These are phyloP conservation scores for Callipepla californica DNA, from an alignment of 2,113 vertebrate species.

Conservation along the genomic window DNA sequence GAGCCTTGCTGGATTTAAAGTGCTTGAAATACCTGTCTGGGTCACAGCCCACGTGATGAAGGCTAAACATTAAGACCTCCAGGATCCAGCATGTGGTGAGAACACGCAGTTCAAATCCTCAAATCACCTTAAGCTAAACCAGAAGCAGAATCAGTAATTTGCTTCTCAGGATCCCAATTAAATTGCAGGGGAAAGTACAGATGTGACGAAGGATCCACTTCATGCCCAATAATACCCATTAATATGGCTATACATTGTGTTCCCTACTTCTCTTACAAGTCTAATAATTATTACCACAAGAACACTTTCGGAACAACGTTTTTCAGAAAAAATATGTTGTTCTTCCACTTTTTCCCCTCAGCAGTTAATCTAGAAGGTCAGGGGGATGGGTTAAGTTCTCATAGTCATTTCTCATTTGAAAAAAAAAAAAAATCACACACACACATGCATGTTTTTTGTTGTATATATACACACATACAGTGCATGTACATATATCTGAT, in stretches of 20 bases:
- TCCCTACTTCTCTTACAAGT: neutral
- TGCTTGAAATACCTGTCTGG: conserved; percentile 32
- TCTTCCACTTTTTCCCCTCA: neutral
- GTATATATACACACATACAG: neutral
- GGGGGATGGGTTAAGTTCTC: neutral
- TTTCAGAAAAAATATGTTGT: neutral
- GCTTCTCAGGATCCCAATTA: conserved; percentile 14
- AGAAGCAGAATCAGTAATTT: conserved; percentile 5
- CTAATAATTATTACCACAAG: neutral
- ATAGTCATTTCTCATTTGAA: neutral
- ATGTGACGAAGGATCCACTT: neutral
- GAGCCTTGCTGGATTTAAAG: conserved; percentile 36
- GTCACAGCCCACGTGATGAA: conserved; percentile 35
- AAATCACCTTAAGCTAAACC: conserved; percentile 21
- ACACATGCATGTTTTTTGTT: neutral
- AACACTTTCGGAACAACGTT: neutral
- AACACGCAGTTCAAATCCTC: neutral
- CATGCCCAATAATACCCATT: neutral
- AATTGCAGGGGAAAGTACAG: neutral
- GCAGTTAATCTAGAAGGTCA: neutral
- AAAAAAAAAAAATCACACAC: neutral
- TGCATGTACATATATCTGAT: neutral
- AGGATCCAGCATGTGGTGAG: neutral
- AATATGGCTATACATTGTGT: neutral
- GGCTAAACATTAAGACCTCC: neutral